phyloP scores from a whole-genome alignment of 2,797 vertebrate species.

The Lophotriccus pileatus region DNA sequence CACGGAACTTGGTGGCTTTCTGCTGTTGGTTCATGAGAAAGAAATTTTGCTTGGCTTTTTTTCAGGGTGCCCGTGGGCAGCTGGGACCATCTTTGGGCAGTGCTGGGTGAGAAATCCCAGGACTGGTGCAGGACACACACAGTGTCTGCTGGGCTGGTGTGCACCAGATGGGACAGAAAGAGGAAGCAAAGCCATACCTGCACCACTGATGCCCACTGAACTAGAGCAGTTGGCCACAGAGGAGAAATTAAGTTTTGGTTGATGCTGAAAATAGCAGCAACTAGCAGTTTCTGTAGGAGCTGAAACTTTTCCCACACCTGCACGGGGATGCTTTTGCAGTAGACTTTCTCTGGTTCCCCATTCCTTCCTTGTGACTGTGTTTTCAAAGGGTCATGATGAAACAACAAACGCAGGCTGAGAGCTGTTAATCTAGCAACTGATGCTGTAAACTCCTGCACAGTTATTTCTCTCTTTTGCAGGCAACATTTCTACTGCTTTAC shows the following conservation, averaged over 20 bases:
- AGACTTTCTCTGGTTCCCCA: neutral
- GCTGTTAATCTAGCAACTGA: neutral
- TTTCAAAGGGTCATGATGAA: neutral
- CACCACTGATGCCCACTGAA: rapidly evolving
- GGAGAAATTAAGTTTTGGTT: neutral
- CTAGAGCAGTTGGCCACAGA: rapidly evolving
- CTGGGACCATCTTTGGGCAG: neutral
- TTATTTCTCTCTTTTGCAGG: neutral
- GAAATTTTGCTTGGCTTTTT: neutral
- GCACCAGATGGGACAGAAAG: neutral
- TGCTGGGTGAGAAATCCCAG: neutral
- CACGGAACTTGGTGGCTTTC: neutral
- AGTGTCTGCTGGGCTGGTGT: neutral
- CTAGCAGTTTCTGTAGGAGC: neutral
- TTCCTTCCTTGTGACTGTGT: neutral
- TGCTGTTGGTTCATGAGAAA: neutral
- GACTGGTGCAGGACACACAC: neutral
- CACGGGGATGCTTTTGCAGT: neutral
- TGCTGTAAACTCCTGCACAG: neutral
- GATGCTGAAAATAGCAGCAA: neutral
- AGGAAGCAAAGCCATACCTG: neutral
- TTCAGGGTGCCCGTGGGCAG: rapidly evolving
- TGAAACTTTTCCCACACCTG: neutral
- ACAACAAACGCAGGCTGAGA: neutral
- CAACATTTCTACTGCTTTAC: neutral